phyloP scores from a whole-genome alignment of 2,888 invertebrate genomes.

The Lochmaea crataegi region DNA sequence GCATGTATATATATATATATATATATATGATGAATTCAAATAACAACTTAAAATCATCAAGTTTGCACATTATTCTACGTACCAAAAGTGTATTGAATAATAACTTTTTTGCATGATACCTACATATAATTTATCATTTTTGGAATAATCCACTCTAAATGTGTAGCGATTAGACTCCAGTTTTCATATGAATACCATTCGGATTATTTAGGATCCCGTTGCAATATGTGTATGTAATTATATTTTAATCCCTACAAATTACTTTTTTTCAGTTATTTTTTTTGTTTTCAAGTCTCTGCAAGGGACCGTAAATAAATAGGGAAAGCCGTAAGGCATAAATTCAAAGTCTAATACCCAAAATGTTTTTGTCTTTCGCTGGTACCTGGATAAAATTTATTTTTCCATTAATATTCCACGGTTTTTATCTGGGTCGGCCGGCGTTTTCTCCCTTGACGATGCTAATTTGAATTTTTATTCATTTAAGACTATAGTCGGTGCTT shows the following conservation, averaged over 20 bases:
- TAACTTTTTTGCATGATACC: too few relatives aligned
- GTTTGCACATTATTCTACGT: too few relatives aligned
- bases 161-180: background rate
- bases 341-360: conserved; percentile 45
- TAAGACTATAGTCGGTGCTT: conserved; percentile 44
- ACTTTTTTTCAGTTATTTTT: conserved; percentile 1
- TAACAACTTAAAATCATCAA: too few relatives aligned
- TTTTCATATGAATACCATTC: background rate
- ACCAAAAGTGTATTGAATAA: too few relatives aligned
- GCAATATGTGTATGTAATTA: conserved; percentile 15
- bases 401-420: conserved; percentile 50
- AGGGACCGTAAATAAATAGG: conserved; percentile 18
- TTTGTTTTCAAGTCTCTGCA: background rate
- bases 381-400: conserved; percentile 50
- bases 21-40: too few relatives aligned
- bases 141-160: background rate
- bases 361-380: conserved; percentile 42
- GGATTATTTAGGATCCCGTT: background rate
- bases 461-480: conserved; percentile 51
- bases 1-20: too few relatives aligned
- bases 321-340: conserved; percentile 31
- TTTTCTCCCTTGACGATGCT: conserved; percentile 44
- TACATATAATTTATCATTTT: background rate
- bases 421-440: conserved; percentile 41
- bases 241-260: conserved; percentile 15